Evolutionary conservation across 2,888 invertebrate genomes (phyloP), one percentile per base, ranked within the genome.

Genomic region (Drymonia ruficornis): DNA sequence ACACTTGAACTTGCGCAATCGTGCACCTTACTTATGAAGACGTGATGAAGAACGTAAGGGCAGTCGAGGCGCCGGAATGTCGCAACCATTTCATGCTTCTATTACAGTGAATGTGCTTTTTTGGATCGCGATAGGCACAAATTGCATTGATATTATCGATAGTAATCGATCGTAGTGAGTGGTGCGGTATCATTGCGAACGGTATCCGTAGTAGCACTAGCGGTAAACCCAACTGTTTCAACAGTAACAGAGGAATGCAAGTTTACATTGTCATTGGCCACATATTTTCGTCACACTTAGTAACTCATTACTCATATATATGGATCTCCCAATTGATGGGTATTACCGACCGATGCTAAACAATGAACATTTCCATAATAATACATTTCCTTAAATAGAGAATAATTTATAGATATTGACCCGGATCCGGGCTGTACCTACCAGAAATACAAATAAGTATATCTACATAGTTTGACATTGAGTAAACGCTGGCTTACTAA

Each of bases 181-280:
- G 77, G 76, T 72, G 72, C 67, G 68, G 79, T 78, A 74, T 70
- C 75, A 74, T 76, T 78, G 67, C 55, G 67, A 84, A 86, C 86
- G 87, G 89, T 80, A 86, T 78, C 68, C 70, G 79, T 86, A 83
- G 86, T 87, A 83, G 70, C 70, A 68, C 67, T 86, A 87, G 86
- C 87, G 87, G 88, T 84, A 86, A 76, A 72, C 65, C 63, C 78
- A 83, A 82, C 84, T 81, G 81, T 83, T 83, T 74, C 75, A 75
- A 80, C 76, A 81, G 70, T 69, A 63, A 72, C 74, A 81, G 61
- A 65, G 69, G 65, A 65, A 70, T 65, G 59, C 61, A 66, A 65
- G 59, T 66, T 45, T 55, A 63, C 56, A 64, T 70, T 70, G 63
- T 70, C 62, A 63, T 61, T 67, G 61, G 61, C 58, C 63, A 61